Evolutionary conservation across 2,113 vertebrate genomes (phyloP).

Genomic region (Marmota flaviventris): DNA sequence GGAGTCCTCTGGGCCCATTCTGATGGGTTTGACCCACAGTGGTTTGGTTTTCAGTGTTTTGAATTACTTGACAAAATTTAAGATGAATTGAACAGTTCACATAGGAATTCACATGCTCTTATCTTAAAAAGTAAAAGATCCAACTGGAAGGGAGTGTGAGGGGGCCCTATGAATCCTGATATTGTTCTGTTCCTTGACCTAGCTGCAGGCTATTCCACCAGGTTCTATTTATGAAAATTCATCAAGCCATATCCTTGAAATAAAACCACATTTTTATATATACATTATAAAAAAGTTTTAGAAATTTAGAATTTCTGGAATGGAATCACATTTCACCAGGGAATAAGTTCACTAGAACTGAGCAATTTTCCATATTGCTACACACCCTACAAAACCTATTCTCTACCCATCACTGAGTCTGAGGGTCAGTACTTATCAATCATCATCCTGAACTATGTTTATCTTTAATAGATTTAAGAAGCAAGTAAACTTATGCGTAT

Average conservation of each 20-base stretch:
- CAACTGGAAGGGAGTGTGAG: not conserved
- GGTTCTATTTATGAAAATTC: not conserved
- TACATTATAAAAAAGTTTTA: not conserved
- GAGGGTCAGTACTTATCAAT: not conserved
- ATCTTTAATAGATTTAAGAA: not conserved
- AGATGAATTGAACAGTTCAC: slow-evolving; percentile 4
- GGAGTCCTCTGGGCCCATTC: not conserved
- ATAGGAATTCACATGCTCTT: not conserved
- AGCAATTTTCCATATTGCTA: not conserved
- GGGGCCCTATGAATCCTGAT: not conserved
- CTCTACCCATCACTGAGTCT: not conserved
- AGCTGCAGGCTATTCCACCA: not conserved
- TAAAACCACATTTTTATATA: not conserved
- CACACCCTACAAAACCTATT: not conserved
- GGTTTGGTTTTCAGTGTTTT: slow-evolving; percentile 26
- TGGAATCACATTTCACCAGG: not conserved
- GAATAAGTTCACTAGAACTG: not conserved
- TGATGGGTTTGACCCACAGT: slow-evolving; percentile 1
- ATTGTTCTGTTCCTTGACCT: slow-evolving; percentile 1
- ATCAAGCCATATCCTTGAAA: not conserved
- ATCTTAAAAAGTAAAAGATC: not conserved
- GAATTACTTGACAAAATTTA: slow-evolving; percentile 60
- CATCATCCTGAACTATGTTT: not conserved
- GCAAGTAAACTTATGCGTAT: not conserved
- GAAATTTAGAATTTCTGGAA: not conserved